Evolutionary conservation across 2,113 vertebrate species (phyloP).

Genomic region (Pteruthius melanotis): DNA sequence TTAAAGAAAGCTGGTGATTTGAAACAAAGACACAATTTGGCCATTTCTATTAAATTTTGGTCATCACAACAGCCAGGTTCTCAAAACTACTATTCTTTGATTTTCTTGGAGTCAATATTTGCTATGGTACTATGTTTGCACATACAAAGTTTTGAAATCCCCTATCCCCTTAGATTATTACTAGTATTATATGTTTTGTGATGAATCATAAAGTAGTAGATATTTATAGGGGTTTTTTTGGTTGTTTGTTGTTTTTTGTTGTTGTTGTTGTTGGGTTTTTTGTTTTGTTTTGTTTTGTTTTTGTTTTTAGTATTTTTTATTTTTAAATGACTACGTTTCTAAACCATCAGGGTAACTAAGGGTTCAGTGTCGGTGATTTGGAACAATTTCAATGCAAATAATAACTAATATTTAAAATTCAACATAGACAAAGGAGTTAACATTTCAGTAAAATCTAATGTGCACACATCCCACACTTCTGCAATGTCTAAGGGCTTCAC

Average conservation of each 20-base stretch:
- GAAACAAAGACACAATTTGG: neutral
- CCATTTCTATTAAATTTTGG: neutral
- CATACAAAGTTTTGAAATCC: neutral
- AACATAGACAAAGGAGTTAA: neutral
- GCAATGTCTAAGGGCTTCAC: neutral
- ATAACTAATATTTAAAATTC: neutral
- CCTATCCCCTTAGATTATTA: neutral
- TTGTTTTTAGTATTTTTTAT: neutral
- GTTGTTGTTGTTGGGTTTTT: no score
- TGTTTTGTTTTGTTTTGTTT: neutral
- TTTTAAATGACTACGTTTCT: neutral
- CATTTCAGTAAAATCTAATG: neutral
- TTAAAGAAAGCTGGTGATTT: neutral
- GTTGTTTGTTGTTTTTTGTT: no score
- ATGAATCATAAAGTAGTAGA: neutral
- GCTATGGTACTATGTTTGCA: neutral
- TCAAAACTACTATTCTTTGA: neutral
- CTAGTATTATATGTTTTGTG: neutral
- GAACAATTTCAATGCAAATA: neutral
- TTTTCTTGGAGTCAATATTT: neutral
- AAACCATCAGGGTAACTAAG: neutral
- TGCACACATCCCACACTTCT: neutral
- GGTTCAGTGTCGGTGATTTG: neutral
- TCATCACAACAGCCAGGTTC: neutral
- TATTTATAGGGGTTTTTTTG: neutral